Base-by-base conservation (phyloP, 2,113 vertebrate genomes). In the Centrocercus urophasianus region DNA sequence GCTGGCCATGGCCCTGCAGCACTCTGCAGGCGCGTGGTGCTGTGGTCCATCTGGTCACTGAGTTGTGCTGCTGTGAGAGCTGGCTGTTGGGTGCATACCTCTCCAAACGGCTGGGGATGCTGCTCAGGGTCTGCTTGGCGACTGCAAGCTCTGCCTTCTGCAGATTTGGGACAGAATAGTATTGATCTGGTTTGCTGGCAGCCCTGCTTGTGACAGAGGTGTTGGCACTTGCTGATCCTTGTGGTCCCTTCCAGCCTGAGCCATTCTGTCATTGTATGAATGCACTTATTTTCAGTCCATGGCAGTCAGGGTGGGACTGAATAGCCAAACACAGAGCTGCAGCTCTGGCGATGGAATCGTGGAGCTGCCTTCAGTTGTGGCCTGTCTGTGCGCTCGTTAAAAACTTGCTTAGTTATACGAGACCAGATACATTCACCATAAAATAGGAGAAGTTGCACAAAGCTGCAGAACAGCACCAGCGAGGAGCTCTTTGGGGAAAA, bases 1-100 rank as follows among this genome's bases (percentile, higher is more conserved):
- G 59, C 86, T 56, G 83, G 48, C 75, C 71, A 11, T 60, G 36
- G 71, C 82, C 89, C 50, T 30, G 1, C 59, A 22, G 50, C 38
- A 20, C 65, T 92, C 64, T 87, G 84, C 77, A 71, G 80, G 87
- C 86, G 71, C 56, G 19, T 34, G 9, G 65, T 71, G 82, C 86
- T 83, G 28, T 54, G 50, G 36, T 52, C 60, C 2, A 0, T n/a
- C 72, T 86, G 76, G 30, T 34, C 0, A 0, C 43, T 3, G 66
- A 20, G 24, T 71, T 12, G 1, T 77, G 78, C 38, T 32, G 28
- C 64, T 30, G 28, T 28, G 36, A 47, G 59, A 64, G 80, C 42
- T 7, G 56, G 67, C 69, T 73, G 50, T 1, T 38, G 50, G 79
- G 17, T 80, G 80, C 61, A 30, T 50, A 9, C 52, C 27, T 28